Conservation (phyloP, 1,140 invertebrate genomes). For the Steinernema feltiae region DNA sequence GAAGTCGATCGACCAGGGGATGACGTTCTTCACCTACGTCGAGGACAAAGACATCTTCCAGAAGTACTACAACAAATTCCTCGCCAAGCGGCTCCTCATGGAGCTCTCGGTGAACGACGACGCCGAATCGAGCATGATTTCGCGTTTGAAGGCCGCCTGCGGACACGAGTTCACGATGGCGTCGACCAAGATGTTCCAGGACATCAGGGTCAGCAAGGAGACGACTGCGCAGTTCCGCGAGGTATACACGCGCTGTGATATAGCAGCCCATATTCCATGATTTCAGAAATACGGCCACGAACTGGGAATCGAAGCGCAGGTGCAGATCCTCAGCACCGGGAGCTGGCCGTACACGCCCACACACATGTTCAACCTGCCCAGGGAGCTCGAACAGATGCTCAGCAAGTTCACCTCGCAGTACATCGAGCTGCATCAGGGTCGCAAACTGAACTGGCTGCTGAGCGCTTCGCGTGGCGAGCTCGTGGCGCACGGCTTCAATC, state of each 20-base stretch:
- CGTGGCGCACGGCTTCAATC: slow-evolving; percentile 72
- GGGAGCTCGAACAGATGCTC: too few relatives aligned
- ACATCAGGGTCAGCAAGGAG: slow-evolving; percentile 78
- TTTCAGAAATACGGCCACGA: too few relatives aligned
- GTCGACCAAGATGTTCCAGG: slow-evolving; percentile 92
- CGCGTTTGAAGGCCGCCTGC: slow-evolving; percentile 93
- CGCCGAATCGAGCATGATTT: slow-evolving; percentile 99
- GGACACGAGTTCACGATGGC: slow-evolving; percentile 99
- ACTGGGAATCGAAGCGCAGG: too few relatives aligned
- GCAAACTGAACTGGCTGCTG: slow-evolving; percentile 97
- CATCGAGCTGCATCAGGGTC: too few relatives aligned
- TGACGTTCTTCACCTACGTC: slow-evolving; percentile 99
- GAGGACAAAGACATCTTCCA: slow-evolving; percentile 99
- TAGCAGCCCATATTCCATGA: slow-evolving; percentile 65
- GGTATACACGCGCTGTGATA: neutral
- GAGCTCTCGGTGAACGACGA: too few relatives aligned
- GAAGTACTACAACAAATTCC: slow-evolving; percentile 98
- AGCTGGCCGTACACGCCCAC: too few relatives aligned
- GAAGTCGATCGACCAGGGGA: slow-evolving; percentile 97
- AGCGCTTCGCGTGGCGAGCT: slow-evolving; percentile 97
- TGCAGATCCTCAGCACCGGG: too few relatives aligned
- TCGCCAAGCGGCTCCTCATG: too few relatives aligned
- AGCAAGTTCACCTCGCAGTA: too few relatives aligned
- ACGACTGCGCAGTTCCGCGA: slow-evolving; percentile 58
- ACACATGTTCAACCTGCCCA: too few relatives aligned